Evolutionary conservation across 2,888 invertebrate species (phyloP), one percentile per base, ranked within the genome.

Genomic region (Diplazon laetatorius): DNA sequence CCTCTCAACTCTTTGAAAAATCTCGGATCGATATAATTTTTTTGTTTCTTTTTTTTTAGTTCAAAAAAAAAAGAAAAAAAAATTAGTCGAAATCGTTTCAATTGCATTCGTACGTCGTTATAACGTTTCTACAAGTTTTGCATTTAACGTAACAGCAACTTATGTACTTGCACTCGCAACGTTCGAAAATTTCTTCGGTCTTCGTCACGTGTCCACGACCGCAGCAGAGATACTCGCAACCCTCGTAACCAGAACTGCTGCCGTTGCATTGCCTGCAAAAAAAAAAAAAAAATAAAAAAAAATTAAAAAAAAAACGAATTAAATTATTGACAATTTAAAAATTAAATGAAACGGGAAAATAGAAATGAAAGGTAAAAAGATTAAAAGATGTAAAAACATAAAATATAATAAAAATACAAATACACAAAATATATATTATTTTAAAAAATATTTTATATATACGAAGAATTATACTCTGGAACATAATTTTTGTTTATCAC

Each of bases 71-170:
- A 20, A n/a, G 25, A 14, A n/a, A 8, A 57, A n/a, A 42, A 18
- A 44, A 68, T n/a, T 25, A 9, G 22, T 39, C 8, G 6, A 6
- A 55, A 52, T 2, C n/a, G n/a, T 18, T 63, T 93, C 89, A 94
- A 90, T 94, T 94, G 92, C 96, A 96, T 91, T 94, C 95, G 91
- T 95, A 94, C 75, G 94, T 94, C 86, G 95, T 94, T 60, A 94
- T 93, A 90, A 94, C 93, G 85, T 93, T 93, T 82, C 94, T 92
- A 91, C 97, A 97, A 50, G 95, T 95, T 91, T 96, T 95, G 92
- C 97, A 97, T 92, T 96, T 95, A 78, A 97, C 96, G 91, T 96
- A 95, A 92, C 97, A 97, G 91, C 97, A 97, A 93, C 95, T 96
- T 91, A 95, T 94, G 92, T 96, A 96, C 90, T 95, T 95, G 92